These are phyloP conservation scores for Ptychobarbus kaznakovi DNA, from an alignment of 2,797 vertebrate genomes.

Conservation along the genomic window DNA sequence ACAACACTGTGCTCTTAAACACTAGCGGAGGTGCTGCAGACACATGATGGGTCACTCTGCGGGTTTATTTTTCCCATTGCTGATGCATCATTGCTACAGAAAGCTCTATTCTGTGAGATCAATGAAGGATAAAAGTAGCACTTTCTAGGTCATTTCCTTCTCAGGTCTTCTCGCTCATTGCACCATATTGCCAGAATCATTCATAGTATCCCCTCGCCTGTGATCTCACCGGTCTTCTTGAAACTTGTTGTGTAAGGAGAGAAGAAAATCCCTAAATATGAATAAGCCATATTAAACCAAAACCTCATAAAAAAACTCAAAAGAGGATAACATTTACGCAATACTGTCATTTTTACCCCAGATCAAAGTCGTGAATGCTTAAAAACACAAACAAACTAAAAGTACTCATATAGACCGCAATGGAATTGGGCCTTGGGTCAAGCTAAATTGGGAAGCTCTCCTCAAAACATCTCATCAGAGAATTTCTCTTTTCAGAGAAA, in stretches of 20 bases:
- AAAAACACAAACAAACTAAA: slow-evolving; percentile 30
- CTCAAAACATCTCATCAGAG: slow-evolving; percentile 62
- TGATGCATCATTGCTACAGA: slow-evolving; percentile 37
- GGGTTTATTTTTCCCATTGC: slow-evolving; percentile 31
- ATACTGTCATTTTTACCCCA: background rate
- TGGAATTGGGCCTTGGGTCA: slow-evolving; percentile 62
- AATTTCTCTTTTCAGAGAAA: slow-evolving; percentile 54
- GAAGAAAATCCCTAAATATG: background rate
- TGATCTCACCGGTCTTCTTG: background rate
- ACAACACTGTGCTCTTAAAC: slow-evolving; percentile 20
- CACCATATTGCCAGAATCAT: slow-evolving; percentile 17
- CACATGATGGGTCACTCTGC: slow-evolving; percentile 15
- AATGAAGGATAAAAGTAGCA: slow-evolving; percentile 45
- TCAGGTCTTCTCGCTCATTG: slow-evolving; percentile 28
- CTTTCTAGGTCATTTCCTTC: slow-evolving; percentile 39
- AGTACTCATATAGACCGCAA: slow-evolving; percentile 61
- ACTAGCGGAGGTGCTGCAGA: slow-evolving; percentile 35
- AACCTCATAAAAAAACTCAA: background rate
- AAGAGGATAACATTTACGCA: background rate
- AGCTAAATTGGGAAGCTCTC: slow-evolving; percentile 58
- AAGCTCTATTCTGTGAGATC: slow-evolving; percentile 46
- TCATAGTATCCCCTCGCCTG: background rate
- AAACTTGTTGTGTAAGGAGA: background rate
- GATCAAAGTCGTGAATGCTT: slow-evolving; percentile 16
- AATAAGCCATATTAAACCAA: slow-evolving; percentile 7